Base-by-base conservation (phyloP, 2,888 invertebrate genomes). In the Ariolimax columbianus region DNA sequence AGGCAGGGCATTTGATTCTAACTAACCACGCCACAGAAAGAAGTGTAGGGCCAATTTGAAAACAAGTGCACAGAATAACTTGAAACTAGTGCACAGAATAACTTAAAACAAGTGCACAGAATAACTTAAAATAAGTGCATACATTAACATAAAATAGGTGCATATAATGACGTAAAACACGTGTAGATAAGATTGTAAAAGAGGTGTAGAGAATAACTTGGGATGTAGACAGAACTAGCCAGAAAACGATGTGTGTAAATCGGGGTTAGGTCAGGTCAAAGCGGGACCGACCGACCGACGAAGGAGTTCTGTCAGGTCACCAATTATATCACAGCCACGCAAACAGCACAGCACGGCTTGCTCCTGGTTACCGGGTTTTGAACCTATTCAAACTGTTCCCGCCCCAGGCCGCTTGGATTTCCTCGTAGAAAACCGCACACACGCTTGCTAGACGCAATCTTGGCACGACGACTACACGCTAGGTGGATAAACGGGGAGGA, bases 291-390 rank as follows among this genome's bases (percentile, higher is more conserved):
- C 70, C 70, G 81, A 72, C 70, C 40, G 80, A 80, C 70, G 55
- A 6, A 47, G 63, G 68, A 63, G n/a, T 51, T 72, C 47, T 19
- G 81, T 81, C 72, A 72, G 81, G 81, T 81, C 81, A 81, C 81
- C 66, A 81, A 81, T 72, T 81, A 81, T 81, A 72, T 72, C 81
- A 70, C 51, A 70, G 72, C 72, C 51, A 51, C 70, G 81, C 81
- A 70, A 81, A n/a, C n/a, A n/a, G n/a, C n/a, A n/a, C n/a, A n/a
- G 81, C 81, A 68, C 70, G 70, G 51, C 81, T 70, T 72, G 11
- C 73, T 43, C 70, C 47, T 2, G n/a, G 72, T 70, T 81, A 80
- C 70, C 72, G 70, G 70, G 70, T 79, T 79, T 81, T 51, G 68
- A 81, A 81, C 40, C 66, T 81, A 81, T 81, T 81, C 81, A 81